Evolutionary conservation across 2,113 vertebrate genomes (phyloP).

Genomic region (Cynopterus brachyotis): DNA sequence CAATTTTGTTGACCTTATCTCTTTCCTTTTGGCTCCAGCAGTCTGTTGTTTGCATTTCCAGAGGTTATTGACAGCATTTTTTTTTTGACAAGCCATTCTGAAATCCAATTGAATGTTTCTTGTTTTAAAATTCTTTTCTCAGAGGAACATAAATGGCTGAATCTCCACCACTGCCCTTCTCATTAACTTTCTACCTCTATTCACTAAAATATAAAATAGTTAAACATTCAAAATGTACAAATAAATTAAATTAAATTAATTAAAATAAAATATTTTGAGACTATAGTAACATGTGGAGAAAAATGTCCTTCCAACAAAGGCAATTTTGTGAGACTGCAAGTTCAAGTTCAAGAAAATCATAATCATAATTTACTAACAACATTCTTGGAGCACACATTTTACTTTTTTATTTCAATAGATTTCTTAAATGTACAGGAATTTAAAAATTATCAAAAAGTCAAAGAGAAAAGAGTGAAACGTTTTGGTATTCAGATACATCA

Average conservation of each 20-base stretch:
- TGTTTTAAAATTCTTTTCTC: constrained; percentile 40
- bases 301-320: not conserved
- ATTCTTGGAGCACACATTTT: not conserved
- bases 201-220: not conserved
- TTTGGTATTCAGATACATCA: not conserved
- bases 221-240: not conserved
- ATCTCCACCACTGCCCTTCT: not conserved
- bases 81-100: constrained; percentile 35
- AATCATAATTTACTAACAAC: not conserved
- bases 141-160: not conserved
- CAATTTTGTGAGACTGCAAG: not conserved
- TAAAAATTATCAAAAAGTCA: not conserved
- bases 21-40: not conserved
- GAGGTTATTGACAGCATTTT: not conserved
- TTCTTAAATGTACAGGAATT: not conserved
- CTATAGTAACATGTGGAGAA: not conserved
- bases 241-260: not conserved
- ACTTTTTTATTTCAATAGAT: not conserved
- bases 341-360: not conserved
- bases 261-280: constrained; percentile 28
- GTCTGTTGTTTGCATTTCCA: not conserved
- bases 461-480: not conserved
- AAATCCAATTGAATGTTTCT: constrained; percentile 45
- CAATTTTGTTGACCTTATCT: constrained; percentile 22
- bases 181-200: not conserved